These are phyloP conservation scores for Ophion ellenae DNA, from an alignment of 2,888 invertebrate species.

Conservation along the genomic window DNA sequence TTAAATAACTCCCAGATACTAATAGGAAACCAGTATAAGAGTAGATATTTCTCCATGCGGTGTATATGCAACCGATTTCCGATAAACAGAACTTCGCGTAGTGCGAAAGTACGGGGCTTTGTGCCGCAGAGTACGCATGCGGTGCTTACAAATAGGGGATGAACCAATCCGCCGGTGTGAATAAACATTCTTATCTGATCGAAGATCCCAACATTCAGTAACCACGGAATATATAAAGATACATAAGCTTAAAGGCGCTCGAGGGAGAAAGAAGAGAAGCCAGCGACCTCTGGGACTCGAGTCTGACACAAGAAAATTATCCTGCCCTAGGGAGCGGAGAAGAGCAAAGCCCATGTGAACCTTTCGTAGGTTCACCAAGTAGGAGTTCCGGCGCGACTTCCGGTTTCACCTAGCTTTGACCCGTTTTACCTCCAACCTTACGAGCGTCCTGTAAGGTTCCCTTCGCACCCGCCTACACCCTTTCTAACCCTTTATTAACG, in stretches of 20 bases:
- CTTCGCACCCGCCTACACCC: background rate
- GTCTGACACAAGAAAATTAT: slow-evolving; percentile 79
- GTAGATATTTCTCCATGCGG: slow-evolving; percentile 25
- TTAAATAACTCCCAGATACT: background rate
- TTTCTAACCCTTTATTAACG: background rate
- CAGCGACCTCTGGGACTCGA: slow-evolving; percentile 71
- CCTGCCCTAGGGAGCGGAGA: slow-evolving; percentile 75
- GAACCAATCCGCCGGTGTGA: slow-evolving; percentile 51
- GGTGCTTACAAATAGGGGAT: slow-evolving; percentile 7
- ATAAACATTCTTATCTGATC: slow-evolving; percentile 55
- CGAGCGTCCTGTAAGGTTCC: slow-evolving; percentile 4
- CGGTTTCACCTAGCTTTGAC: slow-evolving; percentile 74
- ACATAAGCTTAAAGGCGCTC: slow-evolving; percentile 27
- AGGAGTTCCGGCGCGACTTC: slow-evolving; percentile 80
- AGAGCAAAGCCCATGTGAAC: slow-evolving; percentile 77
- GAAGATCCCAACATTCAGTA: slow-evolving; percentile 34
- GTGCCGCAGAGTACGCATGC: slow-evolving; percentile 15
- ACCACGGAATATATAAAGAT: slow-evolving; percentile 39
- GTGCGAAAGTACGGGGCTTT: slow-evolving; percentile 21
- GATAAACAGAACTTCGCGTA: background rate
- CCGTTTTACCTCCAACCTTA: slow-evolving; percentile 36
- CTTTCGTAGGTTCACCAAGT: slow-evolving; percentile 66
- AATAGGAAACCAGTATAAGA: slow-evolving; percentile 10
- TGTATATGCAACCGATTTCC: slow-evolving; percentile 16
- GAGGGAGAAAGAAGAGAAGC: slow-evolving; percentile 44